Evolutionary conservation across 1,140 invertebrate species (phyloP).

Genomic region (Pogonomyrmex californicus): DNA sequence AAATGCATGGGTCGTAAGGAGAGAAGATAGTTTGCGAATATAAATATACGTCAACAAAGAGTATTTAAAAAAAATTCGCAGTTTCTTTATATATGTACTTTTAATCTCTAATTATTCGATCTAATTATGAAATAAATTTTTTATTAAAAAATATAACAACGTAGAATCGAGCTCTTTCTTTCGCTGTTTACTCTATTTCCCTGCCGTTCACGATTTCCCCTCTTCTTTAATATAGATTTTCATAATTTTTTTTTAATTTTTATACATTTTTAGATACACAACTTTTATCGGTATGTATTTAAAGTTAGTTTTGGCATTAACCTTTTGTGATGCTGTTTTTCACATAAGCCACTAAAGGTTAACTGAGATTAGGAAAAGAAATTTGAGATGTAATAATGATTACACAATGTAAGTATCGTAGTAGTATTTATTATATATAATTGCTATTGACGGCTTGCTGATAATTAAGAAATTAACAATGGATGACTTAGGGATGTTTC

Average conservation of each 20-base stretch:
- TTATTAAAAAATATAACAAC: conserved; percentile 17
- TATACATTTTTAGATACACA: background rate
- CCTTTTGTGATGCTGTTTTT: too few relatives aligned
- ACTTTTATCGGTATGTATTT: background rate
- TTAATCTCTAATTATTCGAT: conserved; percentile 5
- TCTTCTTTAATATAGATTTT: background rate
- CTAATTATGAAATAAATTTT: conserved; percentile 26
- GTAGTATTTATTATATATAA: conserved; percentile 78
- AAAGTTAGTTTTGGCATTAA: background rate
- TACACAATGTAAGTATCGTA: conserved; percentile 41
- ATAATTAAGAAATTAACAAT: conserved; percentile 94
- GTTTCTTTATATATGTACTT: conserved; percentile 2
- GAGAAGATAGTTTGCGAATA: background rate
- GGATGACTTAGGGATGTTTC: conserved; percentile 97
- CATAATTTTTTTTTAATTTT: background rate
- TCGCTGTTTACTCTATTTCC: background rate
- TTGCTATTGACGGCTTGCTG: conserved; percentile 90
- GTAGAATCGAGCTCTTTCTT: background rate
- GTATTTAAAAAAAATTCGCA: background rate
- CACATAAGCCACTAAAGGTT: too few relatives aligned
- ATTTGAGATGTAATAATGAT: background rate
- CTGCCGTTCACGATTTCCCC: background rate
- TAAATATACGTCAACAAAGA: background rate
- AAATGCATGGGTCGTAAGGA: background rate
- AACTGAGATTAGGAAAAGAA: background rate